phyloP scores from a whole-genome alignment of 2,113 vertebrate genomes.

The Physeter macrocephalus region DNA sequence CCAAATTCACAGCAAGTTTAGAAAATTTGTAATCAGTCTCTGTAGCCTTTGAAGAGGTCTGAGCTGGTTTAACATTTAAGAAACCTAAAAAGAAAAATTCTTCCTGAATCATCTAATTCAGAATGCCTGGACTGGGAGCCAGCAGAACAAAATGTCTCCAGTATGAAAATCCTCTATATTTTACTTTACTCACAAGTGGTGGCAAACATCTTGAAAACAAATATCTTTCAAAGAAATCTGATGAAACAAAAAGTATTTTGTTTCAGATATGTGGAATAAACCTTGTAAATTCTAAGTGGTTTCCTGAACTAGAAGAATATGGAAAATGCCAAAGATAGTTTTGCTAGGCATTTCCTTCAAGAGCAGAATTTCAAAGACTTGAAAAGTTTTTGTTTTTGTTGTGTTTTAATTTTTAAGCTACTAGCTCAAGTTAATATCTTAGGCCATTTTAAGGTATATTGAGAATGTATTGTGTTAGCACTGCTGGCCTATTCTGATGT shows the following conservation, averaged over 20 bases:
- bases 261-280: not conserved
- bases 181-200: constrained; percentile 49
- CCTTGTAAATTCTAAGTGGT: constrained; percentile 20
- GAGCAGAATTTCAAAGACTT: constrained; percentile 2
- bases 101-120: not conserved
- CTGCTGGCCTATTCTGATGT: not conserved
- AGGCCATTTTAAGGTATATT: not conserved
- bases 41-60: not conserved
- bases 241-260: constrained; percentile 50
- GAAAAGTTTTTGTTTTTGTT: not conserved
- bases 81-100: not conserved
- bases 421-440: not conserved
- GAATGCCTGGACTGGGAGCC: not conserved
- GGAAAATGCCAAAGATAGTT: not conserved
- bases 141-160: constrained; percentile 35
- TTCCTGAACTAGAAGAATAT: constrained; percentile 31
- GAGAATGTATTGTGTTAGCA: not conserved
- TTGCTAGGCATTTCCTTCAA: constrained; percentile 42
- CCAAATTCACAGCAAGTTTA: not conserved
- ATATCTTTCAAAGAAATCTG: constrained; percentile 41
- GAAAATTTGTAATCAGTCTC: not conserved
- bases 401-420: constrained; percentile 17
- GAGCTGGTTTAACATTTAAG: not conserved
- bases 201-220: constrained; percentile 60
- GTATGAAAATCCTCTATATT: not conserved